Conservation (phyloP, 2,888 invertebrate species). For the Andrena camellia region DNA sequence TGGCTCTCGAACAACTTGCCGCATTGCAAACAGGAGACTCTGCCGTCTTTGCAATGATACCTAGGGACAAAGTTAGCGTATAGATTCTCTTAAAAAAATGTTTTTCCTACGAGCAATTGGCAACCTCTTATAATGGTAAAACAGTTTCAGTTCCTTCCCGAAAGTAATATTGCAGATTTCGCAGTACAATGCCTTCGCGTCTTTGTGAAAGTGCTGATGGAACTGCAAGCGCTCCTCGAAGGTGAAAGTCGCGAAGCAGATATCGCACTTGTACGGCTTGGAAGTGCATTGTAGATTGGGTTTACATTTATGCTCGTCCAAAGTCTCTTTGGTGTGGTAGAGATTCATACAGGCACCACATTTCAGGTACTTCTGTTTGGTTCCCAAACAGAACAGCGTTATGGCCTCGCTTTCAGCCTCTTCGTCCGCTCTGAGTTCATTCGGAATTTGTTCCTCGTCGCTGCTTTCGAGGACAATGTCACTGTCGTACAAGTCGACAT, state of each 20-base stretch:
- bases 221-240: constrained; percentile 78
- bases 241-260: constrained; percentile 72
- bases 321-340: constrained; percentile 75
- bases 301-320: constrained; percentile 77
- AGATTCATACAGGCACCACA: constrained; percentile 80
- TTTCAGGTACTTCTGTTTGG: constrained; percentile 75
- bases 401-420: constrained; percentile 59
- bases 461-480: constrained; percentile 77
- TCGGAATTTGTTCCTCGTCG: constrained; percentile 73
- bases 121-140: constrained; percentile 76
- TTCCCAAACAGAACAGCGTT: constrained; percentile 65
- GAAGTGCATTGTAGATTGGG: constrained; percentile 74
- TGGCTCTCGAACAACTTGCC: constrained; percentile 76
- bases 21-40: constrained; percentile 77
- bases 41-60: constrained; percentile 74
- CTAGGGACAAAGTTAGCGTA: constrained; percentile 13
- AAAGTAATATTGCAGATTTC: constrained; percentile 77
- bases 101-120: not conserved
- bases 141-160: constrained; percentile 76
- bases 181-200: constrained; percentile 72
- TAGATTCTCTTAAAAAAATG: not conserved
- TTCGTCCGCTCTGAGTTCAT: constrained; percentile 51
- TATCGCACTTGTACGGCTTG: constrained; percentile 72
- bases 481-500: constrained; percentile 69
- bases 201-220: constrained; percentile 75